Evolutionary conservation across 1,140 invertebrate genomes (phyloP).

Genomic region (Spodoptera litura): DNA sequence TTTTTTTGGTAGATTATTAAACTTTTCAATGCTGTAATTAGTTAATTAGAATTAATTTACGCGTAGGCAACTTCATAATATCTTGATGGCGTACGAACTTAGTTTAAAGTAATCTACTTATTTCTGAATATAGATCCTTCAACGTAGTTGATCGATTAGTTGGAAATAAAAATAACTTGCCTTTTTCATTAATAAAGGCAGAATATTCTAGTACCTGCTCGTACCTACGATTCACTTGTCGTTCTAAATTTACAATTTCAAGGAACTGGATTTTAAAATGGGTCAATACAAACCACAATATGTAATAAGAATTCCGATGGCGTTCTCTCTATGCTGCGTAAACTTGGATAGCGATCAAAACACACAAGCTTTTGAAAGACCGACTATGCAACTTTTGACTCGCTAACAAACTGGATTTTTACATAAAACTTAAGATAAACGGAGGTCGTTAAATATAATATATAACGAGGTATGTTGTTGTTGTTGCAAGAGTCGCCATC

Average conservation of each 20-base stretch:
- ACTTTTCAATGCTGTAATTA: background rate
- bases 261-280: constrained; percentile 21
- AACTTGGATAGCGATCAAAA: background rate
- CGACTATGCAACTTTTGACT: constrained; percentile 12
- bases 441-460: constrained; percentile 3
- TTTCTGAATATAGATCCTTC: background rate
- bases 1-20: background rate
- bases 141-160: constrained; percentile 6
- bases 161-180: constrained; percentile 30
- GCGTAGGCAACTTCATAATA: background rate
- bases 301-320: background rate
- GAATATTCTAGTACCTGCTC: constrained; percentile 28
- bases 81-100: background rate
- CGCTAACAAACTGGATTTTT: constrained; percentile 21
- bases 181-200: constrained; percentile 19
- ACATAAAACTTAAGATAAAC: constrained; percentile 15
- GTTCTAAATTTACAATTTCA: constrained; percentile 32
- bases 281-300: constrained; percentile 31
- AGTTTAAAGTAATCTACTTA: too few species aligned
- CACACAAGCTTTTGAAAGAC: constrained; percentile 20
- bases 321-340: background rate
- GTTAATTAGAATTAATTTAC: background rate
- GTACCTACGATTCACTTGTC: constrained; percentile 8
- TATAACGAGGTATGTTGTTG: constrained; percentile 22
- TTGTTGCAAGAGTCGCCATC: constrained; percentile 2